Conservation (phyloP, 2,888 invertebrate genomes). For the Lordiphosa fenestrarum region DNA sequence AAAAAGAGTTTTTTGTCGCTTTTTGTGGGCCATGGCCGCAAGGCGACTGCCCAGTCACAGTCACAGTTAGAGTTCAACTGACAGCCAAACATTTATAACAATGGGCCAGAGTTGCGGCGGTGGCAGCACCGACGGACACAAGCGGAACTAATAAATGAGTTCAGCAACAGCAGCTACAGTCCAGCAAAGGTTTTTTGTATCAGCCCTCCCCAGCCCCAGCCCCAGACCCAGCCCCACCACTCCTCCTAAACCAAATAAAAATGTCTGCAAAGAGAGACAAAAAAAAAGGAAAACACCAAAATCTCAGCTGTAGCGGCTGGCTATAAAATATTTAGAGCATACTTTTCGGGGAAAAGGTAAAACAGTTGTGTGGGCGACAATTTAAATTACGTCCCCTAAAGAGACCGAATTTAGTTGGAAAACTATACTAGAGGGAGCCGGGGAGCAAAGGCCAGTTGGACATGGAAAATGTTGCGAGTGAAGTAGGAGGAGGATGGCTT, state of each 20-base stretch:
- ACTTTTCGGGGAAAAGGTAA: slow-evolving; percentile 29
- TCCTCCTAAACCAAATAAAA: slow-evolving; percentile 45
- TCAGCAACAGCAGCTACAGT: slow-evolving; percentile 47
- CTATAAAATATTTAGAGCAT: slow-evolving; percentile 63
- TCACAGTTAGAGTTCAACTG: slow-evolving; percentile 51
- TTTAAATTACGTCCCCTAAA: slow-evolving; percentile 35
- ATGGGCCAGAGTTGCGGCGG: slow-evolving; percentile 31
- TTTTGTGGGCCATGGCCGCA: slow-evolving; percentile 50
- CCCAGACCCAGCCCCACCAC: neutral
- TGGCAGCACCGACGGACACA: slow-evolving; percentile 25
- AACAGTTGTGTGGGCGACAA: slow-evolving; percentile 34
- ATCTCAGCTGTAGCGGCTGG: slow-evolving; percentile 42
- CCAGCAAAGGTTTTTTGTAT: slow-evolving; percentile 8
- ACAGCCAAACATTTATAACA: slow-evolving; percentile 68
- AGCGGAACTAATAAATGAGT: slow-evolving; percentile 71
- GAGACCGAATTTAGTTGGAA: slow-evolving; percentile 1
- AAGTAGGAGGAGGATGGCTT: too few relatives aligned
- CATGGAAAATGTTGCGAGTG: too few relatives aligned
- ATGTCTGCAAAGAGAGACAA: slow-evolving; percentile 17
- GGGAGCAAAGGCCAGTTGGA: neutral
- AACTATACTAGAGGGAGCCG: neutral
- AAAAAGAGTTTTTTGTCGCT: slow-evolving; percentile 22
- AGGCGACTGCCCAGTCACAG: slow-evolving; percentile 31
- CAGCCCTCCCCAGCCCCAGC: neutral
- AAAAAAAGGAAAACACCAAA: slow-evolving; percentile 31